Conservation (phyloP, 2,888 invertebrate genomes). For the Tetragonula carbonaria region DNA sequence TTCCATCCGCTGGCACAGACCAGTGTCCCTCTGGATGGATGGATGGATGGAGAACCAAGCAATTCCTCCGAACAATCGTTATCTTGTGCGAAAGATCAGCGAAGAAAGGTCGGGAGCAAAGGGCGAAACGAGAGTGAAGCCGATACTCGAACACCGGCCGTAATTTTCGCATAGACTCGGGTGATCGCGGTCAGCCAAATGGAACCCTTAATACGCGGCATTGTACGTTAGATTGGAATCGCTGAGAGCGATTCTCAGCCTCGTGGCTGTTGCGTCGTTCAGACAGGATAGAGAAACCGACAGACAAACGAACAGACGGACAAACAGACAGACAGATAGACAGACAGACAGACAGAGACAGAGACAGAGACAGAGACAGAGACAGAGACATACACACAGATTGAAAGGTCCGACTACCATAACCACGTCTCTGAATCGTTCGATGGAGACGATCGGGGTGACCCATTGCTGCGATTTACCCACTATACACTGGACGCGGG, state of each 20-base stretch:
- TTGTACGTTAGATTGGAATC: constrained; percentile 73
- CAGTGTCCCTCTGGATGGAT: background rate
- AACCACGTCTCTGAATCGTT: constrained; percentile 57
- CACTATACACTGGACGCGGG: constrained; percentile 43
- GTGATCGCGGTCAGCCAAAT: constrained; percentile 49
- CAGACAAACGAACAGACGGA: background rate
- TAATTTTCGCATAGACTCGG: constrained; percentile 45
- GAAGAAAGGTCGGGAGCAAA: constrained; percentile 27
- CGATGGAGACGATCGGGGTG: constrained; percentile 73
- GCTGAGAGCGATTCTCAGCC: constrained; percentile 37
- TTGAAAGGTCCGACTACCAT: constrained; percentile 63
- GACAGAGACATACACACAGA: constrained; percentile 27
- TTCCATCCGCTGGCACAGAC: background rate
- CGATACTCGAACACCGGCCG: constrained; percentile 21
- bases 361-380: background rate
- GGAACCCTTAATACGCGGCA: constrained; percentile 68
- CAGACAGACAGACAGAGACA: background rate
- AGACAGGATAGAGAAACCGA: constrained; percentile 9
- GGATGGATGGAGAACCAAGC: constrained; percentile 21
- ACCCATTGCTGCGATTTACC: constrained; percentile 75
- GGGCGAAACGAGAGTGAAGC: constrained; percentile 26
- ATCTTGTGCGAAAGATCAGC: constrained; percentile 41
- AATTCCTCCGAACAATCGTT: constrained; percentile 36
- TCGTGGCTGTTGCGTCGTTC: constrained; percentile 41
- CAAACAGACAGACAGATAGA: constrained; percentile 13